A percentile compares a stretch with the other conserved stretches of the same genome.
Evolutionary conservation across 2,797 vertebrate genomes (phyloP).

Genomic region (Malacoctenus gilli): DNA sequence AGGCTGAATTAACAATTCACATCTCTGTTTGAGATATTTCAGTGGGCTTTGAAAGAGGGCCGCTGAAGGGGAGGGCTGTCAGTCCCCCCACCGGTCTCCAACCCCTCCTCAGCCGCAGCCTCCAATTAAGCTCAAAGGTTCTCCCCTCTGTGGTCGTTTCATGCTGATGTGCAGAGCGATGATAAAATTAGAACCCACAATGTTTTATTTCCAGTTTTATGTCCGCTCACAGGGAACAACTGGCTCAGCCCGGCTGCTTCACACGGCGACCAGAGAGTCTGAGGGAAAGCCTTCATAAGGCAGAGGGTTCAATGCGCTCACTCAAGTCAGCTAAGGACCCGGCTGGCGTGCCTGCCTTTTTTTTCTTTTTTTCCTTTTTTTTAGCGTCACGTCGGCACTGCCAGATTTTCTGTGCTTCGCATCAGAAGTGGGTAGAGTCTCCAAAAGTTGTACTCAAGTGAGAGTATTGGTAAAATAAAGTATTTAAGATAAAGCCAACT

Average conservation of each 20-base stretch:
- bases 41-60: constrained; percentile 69
- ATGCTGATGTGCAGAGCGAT: constrained; percentile 65
- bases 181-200: constrained; percentile 78
- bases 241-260: constrained; percentile 51
- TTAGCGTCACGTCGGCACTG: constrained; percentile 24
- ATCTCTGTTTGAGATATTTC: constrained; percentile 80
- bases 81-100: constrained; percentile 45
- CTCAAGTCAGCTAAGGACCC: constrained; percentile 21
- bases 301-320: constrained; percentile 35
- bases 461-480: too few relatives aligned
- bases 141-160: constrained; percentile 67
- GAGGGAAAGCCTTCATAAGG: constrained; percentile 42
- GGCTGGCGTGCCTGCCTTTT: constrained; percentile 32
- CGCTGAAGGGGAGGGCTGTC: constrained; percentile 62
- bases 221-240: constrained; percentile 67
- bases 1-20: constrained; percentile 77
- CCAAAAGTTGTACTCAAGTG: too few relatives aligned
- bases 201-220: constrained; percentile 79
- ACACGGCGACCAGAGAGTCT: constrained; percentile 29
- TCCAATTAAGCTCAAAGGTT: constrained; percentile 76
- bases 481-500: too few relatives aligned
- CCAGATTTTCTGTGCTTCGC: constrained; percentile 46
- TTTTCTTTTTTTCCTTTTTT: too few relatives aligned
- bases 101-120: constrained; percentile 71
- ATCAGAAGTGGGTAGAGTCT: constrained; percentile 31